phyloP scores from a whole-genome alignment of 2,888 invertebrate genomes.

The Cancer borealis region DNA sequence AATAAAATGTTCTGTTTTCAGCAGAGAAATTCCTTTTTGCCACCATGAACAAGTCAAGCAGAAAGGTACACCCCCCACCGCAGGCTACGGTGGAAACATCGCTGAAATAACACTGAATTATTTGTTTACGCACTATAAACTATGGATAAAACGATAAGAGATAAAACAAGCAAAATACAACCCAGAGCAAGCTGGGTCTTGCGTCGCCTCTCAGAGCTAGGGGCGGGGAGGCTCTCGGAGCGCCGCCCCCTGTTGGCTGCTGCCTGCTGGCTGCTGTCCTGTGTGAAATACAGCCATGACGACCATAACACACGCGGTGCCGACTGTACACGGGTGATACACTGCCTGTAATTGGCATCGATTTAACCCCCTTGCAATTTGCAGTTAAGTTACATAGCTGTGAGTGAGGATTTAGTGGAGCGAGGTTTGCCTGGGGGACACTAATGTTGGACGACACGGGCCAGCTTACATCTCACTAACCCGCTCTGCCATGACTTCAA shows the following conservation, averaged over 20 bases:
- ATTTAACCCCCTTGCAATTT: conserved; percentile 24
- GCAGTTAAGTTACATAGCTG: conserved; percentile 29
- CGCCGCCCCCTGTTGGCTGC: background rate
- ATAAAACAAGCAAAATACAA: conserved; percentile 2
- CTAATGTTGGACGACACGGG: background rate
- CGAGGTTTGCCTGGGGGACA: background rate
- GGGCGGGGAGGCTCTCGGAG: background rate
- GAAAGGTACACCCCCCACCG: background rate
- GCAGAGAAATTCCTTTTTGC: background rate
- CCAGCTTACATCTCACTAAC: background rate
- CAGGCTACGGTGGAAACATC: background rate
- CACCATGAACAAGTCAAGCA: conserved; percentile 11
- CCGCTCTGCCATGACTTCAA: background rate
- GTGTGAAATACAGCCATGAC: background rate
- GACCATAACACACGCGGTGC: conserved; percentile 6
- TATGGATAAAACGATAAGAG: conserved; percentile 24
- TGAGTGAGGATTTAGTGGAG: conserved; percentile 20
- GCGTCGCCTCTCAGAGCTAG: background rate
- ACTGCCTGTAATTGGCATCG: conserved; percentile 37
- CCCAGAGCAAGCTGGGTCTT: background rate
- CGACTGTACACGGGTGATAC: conserved; percentile 14
- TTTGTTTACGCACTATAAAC: conserved; percentile 27
- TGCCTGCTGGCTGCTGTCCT: background rate
- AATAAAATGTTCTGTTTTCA: background rate
- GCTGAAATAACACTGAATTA: conserved; percentile 40